Percentiles rank a stretch among this genome's conserved stretches.
Conservation (phyloP, 2,888 invertebrate species). For the Lasioglossum calceatum region DNA sequence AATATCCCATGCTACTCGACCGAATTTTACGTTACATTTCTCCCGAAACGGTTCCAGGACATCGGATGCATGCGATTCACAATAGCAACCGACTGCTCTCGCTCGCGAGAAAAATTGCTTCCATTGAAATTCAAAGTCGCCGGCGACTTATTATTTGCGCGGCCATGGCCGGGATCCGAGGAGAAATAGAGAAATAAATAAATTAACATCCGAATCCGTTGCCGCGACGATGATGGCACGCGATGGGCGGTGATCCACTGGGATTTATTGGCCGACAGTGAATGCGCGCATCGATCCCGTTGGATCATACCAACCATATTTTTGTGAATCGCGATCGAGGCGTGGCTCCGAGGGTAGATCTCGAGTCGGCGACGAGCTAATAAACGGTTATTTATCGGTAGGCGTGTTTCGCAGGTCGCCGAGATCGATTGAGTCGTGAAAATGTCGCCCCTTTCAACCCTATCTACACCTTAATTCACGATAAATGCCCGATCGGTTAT, state of each 20-base stretch:
- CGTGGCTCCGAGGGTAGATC: conserved; percentile 47
- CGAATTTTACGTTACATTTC: conserved; percentile 47
- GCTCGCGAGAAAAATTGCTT: conserved; percentile 49
- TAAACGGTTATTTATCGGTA: conserved; percentile 75
- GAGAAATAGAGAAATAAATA: not conserved
- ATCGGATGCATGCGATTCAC: conserved; percentile 25
- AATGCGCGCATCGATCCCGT: conserved; percentile 52
- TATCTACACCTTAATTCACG: conserved; percentile 30
- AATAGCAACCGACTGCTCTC: conserved; percentile 8
- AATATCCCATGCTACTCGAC: conserved; percentile 1
- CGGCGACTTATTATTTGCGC: conserved; percentile 37
- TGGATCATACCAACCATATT: not conserved
- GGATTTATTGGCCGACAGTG: conserved; percentile 54
- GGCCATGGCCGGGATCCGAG: not conserved
- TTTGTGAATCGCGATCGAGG: conserved; percentile 44
- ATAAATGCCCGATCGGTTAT: conserved; percentile 42
- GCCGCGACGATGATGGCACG: conserved; percentile 1
- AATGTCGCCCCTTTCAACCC: conserved; percentile 39
- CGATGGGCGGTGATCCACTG: conserved; percentile 50
- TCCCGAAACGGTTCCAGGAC: conserved; percentile 10
- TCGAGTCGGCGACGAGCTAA: conserved; percentile 52
- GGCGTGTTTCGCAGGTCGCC: conserved; percentile 62
- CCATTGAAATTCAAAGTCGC: conserved; percentile 59
- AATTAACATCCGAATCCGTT: conserved; percentile 54
- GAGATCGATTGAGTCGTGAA: conserved; percentile 67